These are phyloP conservation scores for Epizoanthus scotinus DNA, from an alignment of 92 coral and sea anemone species.

Conservation along the genomic window DNA sequence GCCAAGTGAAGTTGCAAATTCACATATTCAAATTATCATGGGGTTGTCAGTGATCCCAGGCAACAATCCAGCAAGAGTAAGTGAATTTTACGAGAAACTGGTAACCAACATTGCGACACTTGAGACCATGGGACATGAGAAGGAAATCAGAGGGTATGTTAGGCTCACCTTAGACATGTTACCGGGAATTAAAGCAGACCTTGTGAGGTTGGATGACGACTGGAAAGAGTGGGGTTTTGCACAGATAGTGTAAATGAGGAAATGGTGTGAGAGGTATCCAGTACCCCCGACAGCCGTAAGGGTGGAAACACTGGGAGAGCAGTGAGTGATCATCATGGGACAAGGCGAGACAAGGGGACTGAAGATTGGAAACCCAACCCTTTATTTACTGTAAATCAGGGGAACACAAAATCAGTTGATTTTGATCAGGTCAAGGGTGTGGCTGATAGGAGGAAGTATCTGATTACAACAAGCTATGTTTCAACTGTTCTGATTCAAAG, in stretches of 20 bases:
- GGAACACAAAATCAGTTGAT: conserved; percentile 22
- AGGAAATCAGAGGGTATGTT: conserved; percentile 36
- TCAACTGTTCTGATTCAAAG: no score
- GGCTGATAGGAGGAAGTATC: conserved; percentile 16
- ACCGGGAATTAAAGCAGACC: background rate
- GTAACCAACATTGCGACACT: conserved; percentile 31
- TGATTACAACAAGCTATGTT: no score
- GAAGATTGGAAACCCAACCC: background rate
- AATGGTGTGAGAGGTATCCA: conserved; percentile 15
- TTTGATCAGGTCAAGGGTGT: conserved; percentile 3
- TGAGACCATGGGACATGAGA: conserved; percentile 38
- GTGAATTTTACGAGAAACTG: conserved; percentile 48
- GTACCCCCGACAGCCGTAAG: background rate
- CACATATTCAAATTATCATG: conserved; percentile 51
- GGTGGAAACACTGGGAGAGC: conserved; percentile 10
- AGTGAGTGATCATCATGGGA: no score
- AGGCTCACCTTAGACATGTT: conserved; percentile 18
- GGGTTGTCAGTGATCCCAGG: conserved; percentile 44
- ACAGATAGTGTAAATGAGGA: conserved; percentile 12
- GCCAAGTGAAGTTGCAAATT: conserved; percentile 58
- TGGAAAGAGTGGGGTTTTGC: conserved; percentile 29
- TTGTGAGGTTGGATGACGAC: no score
- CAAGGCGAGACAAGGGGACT: conserved; percentile 9
- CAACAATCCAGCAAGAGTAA: conserved; percentile 44
- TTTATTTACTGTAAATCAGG: conserved; percentile 25